Evolutionary conservation across 1,140 invertebrate species (phyloP).

Genomic region (Vollenhovia emeryi): DNA sequence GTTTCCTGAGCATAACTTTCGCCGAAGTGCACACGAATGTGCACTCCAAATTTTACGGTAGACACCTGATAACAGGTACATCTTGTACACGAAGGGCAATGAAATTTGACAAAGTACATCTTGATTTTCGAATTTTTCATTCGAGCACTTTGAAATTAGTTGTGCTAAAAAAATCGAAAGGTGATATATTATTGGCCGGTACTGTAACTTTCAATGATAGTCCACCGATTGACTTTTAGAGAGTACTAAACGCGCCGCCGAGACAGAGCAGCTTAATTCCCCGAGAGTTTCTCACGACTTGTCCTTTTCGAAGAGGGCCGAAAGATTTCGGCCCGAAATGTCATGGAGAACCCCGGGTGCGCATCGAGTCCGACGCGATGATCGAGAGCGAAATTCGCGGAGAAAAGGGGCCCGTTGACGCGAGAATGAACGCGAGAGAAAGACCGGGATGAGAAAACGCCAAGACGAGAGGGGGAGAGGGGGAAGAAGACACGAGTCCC

Average conservation of each 20-base stretch:
- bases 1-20: too few relatives aligned
- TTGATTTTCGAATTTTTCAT: too few relatives aligned
- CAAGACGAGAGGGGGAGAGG: neutral
- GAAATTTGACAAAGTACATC: too few relatives aligned
- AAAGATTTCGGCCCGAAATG: neutral
- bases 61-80: too few relatives aligned
- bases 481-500: neutral
- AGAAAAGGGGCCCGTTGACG: conserved; percentile 21
- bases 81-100: too few relatives aligned
- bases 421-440: conserved; percentile 47
- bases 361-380: neutral
- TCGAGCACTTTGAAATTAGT: too few relatives aligned
- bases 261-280: neutral
- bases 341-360: neutral
- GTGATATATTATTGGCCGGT: too few relatives aligned
- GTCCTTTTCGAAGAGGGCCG: neutral
- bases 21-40: too few relatives aligned
- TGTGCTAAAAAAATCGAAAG: too few relatives aligned
- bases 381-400: conserved; percentile 17
- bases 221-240: too few relatives aligned
- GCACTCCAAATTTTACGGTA: too few relatives aligned
- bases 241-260: neutral
- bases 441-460: neutral
- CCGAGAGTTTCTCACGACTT: neutral
- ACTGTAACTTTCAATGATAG: too few relatives aligned